phyloP scores from a whole-genome alignment of 2,797 vertebrate species.

The Lagodon rhomboides region DNA sequence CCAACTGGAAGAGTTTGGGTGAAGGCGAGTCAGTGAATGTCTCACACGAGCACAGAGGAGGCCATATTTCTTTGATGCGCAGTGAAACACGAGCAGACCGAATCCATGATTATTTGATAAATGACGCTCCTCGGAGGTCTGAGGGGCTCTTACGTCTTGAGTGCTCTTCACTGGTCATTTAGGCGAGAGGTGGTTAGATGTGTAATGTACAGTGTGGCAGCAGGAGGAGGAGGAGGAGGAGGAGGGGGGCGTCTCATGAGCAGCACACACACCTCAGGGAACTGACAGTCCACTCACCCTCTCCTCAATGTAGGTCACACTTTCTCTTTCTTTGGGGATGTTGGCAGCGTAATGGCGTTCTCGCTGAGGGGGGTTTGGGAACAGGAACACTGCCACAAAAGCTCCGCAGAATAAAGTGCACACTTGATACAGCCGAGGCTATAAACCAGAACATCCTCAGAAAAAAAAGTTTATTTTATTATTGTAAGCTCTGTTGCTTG shows the following conservation, averaged over 20 bases:
- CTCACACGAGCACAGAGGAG: background rate
- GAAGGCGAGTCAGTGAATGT: background rate
- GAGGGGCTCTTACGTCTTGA: conserved; percentile 32
- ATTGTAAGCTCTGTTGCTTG: background rate
- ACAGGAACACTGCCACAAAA: conserved; percentile 23
- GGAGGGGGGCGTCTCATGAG: background rate
- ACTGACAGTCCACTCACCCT: background rate
- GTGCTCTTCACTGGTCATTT: conserved; percentile 44
- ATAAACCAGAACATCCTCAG: conserved; percentile 8
- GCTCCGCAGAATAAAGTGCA: conserved; percentile 18
- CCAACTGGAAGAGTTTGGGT: background rate
- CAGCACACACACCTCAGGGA: conserved; percentile 28
- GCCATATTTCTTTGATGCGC: background rate
- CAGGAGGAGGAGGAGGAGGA: too few species aligned
- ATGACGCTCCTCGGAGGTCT: conserved; percentile 22
- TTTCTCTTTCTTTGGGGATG: conserved; percentile 39
- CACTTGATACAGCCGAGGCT: background rate
- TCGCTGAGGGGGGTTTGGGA: conserved; percentile 36
- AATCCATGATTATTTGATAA: conserved; percentile 59
- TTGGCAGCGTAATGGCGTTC: conserved; percentile 29
- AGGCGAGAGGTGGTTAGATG: conserved; percentile 17
- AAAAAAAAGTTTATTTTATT: background rate
- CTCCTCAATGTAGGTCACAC: conserved; percentile 46
- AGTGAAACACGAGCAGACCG: conserved; percentile 27
- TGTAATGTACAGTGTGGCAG: conserved; percentile 13